phyloP scores from a whole-genome alignment of 1,140 invertebrate species.

The Neodiprion lecontei region DNA sequence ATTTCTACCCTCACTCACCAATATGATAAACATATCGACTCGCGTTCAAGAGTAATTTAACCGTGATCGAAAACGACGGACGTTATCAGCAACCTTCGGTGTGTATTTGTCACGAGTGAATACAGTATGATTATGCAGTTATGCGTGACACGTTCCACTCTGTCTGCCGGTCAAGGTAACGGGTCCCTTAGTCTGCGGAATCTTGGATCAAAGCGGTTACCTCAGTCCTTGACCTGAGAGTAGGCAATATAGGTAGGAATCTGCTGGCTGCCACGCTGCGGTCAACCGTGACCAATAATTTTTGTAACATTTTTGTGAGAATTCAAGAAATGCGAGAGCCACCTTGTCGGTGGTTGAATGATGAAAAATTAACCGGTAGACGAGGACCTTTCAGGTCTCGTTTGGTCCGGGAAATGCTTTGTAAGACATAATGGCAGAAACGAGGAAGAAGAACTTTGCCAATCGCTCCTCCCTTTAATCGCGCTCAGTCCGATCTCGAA shows the following conservation, averaged over 20 bases:
- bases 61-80: too few species aligned
- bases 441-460: not conserved
- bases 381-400: too few species aligned
- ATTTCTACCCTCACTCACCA: too few species aligned
- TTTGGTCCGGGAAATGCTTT: too few species aligned
- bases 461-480: not conserved
- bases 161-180: slow-evolving; percentile 4
- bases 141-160: slow-evolving; percentile 4
- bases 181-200: slow-evolving; percentile 1
- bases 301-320: not conserved
- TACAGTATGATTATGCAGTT: not conserved
- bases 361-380: too few species aligned
- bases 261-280: not conserved
- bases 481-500: too few species aligned
- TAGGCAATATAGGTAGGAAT: not conserved
- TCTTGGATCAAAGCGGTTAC: not conserved
- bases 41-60: too few species aligned
- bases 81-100: not conserved
- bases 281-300: not conserved
- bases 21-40: too few species aligned
- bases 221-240: not conserved
- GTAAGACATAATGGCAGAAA: too few species aligned
- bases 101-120: not conserved
- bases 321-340: too few species aligned
- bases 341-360: too few species aligned